These are phyloP conservation scores for Microtus montanus DNA, from an alignment of 2,113 vertebrate genomes.

Conservation along the genomic window DNA sequence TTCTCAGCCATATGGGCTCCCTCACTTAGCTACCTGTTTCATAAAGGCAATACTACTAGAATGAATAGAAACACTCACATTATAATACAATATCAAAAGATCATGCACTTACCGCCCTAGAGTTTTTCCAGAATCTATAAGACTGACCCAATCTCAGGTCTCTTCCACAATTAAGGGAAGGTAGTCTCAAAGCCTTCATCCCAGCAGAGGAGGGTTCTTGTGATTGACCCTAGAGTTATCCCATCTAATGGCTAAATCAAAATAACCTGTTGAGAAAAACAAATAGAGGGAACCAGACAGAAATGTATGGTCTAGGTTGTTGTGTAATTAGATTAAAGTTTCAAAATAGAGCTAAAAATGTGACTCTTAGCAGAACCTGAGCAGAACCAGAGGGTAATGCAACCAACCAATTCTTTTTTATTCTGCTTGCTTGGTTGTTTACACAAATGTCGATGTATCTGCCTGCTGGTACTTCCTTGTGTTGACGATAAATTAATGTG, in stretches of 20 bases:
- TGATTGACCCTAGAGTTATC: neutral
- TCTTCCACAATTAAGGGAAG: neutral
- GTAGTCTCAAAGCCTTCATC: neutral
- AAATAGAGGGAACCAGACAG: neutral
- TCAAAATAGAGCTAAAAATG: neutral
- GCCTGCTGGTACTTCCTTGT: conserved; percentile 44
- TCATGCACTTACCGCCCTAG: neutral
- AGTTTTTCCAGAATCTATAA: neutral
- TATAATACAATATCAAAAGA: neutral
- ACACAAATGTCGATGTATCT: conserved; percentile 38
- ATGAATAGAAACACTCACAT: neutral
- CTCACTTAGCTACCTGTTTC: neutral
- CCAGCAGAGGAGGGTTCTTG: neutral
- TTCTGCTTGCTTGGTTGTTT: conserved; percentile 45
- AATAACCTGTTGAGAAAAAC: neutral
- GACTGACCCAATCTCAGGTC: neutral
- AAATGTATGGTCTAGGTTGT: neutral
- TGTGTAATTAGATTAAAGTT: neutral
- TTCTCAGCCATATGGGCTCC: neutral
- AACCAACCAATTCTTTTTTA: neutral
- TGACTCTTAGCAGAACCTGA: neutral
- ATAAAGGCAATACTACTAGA: neutral
- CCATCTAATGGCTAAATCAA: neutral
- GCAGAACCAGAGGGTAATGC: neutral
- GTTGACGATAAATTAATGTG: conserved; percentile 68